Evolutionary conservation across 2,797 vertebrate species (phyloP).

Genomic region (Tympanoctomys barrerae): DNA sequence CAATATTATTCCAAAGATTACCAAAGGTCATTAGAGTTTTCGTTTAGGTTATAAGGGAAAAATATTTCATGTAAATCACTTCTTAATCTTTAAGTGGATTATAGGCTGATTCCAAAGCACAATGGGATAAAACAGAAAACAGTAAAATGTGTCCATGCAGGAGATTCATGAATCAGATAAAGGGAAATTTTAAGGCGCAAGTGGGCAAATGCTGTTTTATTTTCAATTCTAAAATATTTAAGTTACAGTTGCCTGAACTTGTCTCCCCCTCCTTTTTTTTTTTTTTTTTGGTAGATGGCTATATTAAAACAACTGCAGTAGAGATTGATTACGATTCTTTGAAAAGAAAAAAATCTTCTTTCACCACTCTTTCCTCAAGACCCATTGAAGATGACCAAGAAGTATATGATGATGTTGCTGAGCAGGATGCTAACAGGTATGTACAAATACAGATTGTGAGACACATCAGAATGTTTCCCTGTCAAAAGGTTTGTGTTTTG

Average conservation of each 20-base stretch:
- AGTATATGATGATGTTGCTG: conserved; percentile 94
- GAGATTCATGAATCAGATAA: conserved; percentile 24
- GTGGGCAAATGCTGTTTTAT: background rate
- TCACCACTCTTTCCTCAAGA: conserved; percentile 56
- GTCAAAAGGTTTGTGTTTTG: background rate
- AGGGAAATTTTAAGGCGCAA: background rate
- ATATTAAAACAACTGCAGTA: conserved; percentile 94
- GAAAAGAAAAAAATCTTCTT: conserved; percentile 87
- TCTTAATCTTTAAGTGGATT: conserved; percentile 26
- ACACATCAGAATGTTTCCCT: too few relatives aligned
- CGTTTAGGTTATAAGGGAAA: background rate
- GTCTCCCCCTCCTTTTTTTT: conserved; percentile 20
- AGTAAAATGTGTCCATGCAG: background rate
- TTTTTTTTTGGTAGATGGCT: conserved; percentile 91
- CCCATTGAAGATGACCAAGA: conserved; percentile 89
- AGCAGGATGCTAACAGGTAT: conserved; percentile 85
- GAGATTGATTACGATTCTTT: conserved; percentile 94
- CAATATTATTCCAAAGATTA: background rate
- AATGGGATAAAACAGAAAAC: background rate
- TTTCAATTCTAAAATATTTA: background rate
- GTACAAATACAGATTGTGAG: background rate
- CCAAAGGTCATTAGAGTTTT: background rate
- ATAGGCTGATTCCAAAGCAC: background rate
- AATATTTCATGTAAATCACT: background rate
- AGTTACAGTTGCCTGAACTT: conserved; percentile 31